These are phyloP conservation scores for Drosophila suboccidentalis DNA, from an alignment of 2,888 invertebrate species.

Conservation along the genomic window DNA sequence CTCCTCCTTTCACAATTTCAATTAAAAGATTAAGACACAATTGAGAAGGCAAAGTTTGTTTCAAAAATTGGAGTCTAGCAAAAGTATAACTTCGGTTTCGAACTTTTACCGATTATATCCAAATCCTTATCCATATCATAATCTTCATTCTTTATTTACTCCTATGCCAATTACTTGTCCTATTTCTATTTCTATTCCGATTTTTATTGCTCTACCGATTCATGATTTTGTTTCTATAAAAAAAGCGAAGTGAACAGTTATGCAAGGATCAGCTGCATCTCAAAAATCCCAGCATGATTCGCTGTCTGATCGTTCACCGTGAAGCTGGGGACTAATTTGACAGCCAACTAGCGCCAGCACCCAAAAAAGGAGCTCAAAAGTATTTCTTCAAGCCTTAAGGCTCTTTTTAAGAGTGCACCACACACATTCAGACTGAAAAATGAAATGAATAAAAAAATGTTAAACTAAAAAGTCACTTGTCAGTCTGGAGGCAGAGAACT, in stretches of 20 bases:
- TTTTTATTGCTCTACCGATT: too few species aligned
- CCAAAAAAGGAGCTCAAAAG: conserved; percentile 1
- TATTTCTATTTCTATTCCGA: neutral
- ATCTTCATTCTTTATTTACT: neutral
- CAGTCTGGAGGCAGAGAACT: conserved; percentile 40
- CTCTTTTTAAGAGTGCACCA: conserved; percentile 32
- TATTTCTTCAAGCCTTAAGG: conserved; percentile 15
- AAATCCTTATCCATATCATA: neutral
- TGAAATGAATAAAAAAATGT: conserved; percentile 29
- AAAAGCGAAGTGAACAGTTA: too few species aligned
- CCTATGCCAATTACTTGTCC: neutral
- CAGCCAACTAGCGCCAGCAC: conserved; percentile 75
- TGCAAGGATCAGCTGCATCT: neutral
- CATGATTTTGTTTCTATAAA: too few species aligned
- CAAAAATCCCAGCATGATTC: conserved; percentile 38
- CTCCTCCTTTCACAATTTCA: neutral
- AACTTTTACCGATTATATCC: too few species aligned
- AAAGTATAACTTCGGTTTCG: too few species aligned
- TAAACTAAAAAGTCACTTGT: conserved; percentile 50
- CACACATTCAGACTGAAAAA: conserved; percentile 20
- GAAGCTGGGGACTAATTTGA: conserved; percentile 78
- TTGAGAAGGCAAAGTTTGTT: too few species aligned
- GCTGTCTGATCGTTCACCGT: conserved; percentile 58
- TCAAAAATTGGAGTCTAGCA: too few species aligned
- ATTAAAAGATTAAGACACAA: neutral